These are phyloP conservation scores for Doris montereyensis DNA, from an alignment of 2,888 invertebrate genomes.

Conservation along the genomic window DNA sequence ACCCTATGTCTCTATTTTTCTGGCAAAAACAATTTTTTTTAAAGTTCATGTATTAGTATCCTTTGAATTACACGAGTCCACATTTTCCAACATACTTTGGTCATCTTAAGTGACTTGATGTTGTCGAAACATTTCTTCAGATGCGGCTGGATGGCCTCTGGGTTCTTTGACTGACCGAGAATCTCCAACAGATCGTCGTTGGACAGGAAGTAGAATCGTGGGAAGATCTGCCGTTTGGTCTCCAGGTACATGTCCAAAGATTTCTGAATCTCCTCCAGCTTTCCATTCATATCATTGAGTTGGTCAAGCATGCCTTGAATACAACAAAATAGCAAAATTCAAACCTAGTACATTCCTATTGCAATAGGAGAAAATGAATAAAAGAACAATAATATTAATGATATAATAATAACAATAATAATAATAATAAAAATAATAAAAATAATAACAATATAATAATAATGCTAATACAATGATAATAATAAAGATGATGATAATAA, in stretches of 20 bases:
- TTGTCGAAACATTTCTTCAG: conserved; percentile 92
- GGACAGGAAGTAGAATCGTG: conserved; percentile 87
- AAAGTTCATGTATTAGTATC: no score
- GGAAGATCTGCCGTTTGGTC: conserved; percentile 89
- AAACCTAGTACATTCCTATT: not conserved
- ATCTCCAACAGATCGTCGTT: conserved; percentile 88
- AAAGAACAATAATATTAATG: no score
- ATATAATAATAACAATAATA: no score
- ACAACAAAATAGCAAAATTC: no score
- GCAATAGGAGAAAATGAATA: not conserved
- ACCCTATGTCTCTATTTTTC: no score
- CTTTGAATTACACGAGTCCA: no score
- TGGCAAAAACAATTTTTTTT: no score
- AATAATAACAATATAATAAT: no score
- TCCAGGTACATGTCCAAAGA: conserved; percentile 90
- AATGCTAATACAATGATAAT: not conserved
- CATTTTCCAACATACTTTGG: conserved; percentile 66
- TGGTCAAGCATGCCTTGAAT: conserved; percentile 78
- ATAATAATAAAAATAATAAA: not conserved
- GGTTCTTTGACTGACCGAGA: conserved; percentile 87
- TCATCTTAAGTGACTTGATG: conserved; percentile 76
- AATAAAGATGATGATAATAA: not conserved
- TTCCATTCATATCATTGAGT: conserved; percentile 82
- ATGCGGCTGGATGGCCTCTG: conserved; percentile 87
- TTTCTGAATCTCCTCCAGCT: conserved; percentile 85